These are phyloP conservation scores for Hydractinia echinata DNA, from an alignment of 30 jellyfish, hydroid and myxozoan species.

Conservation along the genomic window DNA sequence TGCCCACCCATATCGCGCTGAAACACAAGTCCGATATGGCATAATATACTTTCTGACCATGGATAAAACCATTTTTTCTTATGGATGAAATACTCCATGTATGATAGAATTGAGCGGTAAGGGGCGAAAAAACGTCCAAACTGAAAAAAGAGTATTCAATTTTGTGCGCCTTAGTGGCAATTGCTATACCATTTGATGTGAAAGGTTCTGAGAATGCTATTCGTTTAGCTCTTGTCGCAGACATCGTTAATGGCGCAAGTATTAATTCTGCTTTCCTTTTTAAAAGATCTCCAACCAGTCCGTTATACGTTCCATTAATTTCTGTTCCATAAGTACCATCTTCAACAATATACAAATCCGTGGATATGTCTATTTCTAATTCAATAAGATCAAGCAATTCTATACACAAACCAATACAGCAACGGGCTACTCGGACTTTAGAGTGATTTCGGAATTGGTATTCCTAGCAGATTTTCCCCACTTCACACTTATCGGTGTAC, in stretches of 20 bases:
- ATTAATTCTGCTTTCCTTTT: constrained; percentile 46
- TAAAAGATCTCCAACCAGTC: constrained; percentile 62
- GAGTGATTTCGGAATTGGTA: background rate
- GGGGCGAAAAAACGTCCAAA: constrained; percentile 34
- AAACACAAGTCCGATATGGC: constrained; percentile 48
- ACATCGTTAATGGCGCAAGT: constrained; percentile 49
- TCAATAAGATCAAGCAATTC: constrained; percentile 44
- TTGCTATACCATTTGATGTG: constrained; percentile 25
- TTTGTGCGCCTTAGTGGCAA: constrained; percentile 5
- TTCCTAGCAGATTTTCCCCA: background rate
- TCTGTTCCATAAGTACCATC: constrained; percentile 52
- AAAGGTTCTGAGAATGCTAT: constrained; percentile 49
- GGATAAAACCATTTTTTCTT: background rate
- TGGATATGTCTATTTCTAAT: constrained; percentile 27
- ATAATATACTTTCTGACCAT: constrained; percentile 44
- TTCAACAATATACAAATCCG: constrained; percentile 48
- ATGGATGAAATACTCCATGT: background rate
- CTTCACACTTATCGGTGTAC: background rate
- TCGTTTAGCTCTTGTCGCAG: constrained; percentile 33
- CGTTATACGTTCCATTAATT: constrained; percentile 50
- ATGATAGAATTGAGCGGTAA: constrained; percentile 19
- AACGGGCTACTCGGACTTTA: background rate
- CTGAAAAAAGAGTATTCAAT: constrained; percentile 32
- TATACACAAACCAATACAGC: constrained; percentile 58
- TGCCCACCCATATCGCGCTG: constrained; percentile 73